These are phyloP conservation scores for Cataglyphis altisquamis DNA, from an alignment of 2,888 invertebrate genomes.

Conservation along the genomic window DNA sequence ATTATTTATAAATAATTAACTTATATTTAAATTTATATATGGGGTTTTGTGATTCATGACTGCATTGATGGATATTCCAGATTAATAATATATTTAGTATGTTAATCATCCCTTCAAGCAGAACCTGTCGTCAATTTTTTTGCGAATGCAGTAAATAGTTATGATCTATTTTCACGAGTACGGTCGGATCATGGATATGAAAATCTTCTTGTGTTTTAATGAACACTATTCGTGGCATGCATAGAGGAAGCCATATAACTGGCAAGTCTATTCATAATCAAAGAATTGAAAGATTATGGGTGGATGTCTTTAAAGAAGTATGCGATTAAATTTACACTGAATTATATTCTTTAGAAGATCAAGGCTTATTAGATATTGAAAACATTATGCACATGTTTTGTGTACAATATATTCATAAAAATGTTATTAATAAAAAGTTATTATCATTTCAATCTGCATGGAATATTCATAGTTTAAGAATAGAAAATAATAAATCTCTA, in stretches of 20 bases:
- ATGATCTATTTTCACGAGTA: slow-evolving; percentile 1
- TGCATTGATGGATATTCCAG: slow-evolving; percentile 8
- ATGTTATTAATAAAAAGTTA: slow-evolving; percentile 12
- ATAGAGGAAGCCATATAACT: background rate
- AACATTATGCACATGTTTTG: background rate
- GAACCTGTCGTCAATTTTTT: background rate
- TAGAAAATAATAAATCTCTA: slow-evolving; percentile 4
- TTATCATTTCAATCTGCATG: background rate
- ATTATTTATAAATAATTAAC: background rate
- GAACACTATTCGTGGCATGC: background rate
- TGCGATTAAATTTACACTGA: background rate
- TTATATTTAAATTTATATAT: background rate
- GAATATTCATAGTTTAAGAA: background rate
- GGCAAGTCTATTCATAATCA: background rate
- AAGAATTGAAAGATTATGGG: slow-evolving; percentile 10
- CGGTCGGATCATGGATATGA: slow-evolving; percentile 6
- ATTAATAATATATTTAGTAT: background rate
- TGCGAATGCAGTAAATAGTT: background rate
- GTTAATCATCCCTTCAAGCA: background rate
- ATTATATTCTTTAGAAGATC: slow-evolving; percentile 16
- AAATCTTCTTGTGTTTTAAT: slow-evolving; percentile 7
- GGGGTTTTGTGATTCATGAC: background rate
- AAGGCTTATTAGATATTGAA: background rate
- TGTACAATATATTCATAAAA: slow-evolving; percentile 13
- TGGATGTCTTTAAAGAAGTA: background rate